These are phyloP conservation scores for Oryzias celebensis DNA, from an alignment of 2,113 vertebrate species.

Conservation along the genomic window DNA sequence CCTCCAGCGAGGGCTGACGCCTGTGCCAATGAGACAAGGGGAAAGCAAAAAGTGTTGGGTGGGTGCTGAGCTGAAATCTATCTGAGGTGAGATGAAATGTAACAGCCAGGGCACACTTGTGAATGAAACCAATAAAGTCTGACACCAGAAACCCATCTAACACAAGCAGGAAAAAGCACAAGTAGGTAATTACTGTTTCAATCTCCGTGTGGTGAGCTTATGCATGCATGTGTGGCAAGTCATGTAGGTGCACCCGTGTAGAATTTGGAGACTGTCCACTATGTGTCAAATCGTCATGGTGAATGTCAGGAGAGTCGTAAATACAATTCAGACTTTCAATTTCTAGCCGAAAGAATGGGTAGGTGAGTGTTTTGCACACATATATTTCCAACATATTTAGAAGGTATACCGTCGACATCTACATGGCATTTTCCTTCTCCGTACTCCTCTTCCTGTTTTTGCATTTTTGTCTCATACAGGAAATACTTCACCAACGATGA, in stretches of 20 bases:
- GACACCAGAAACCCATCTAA: not conserved
- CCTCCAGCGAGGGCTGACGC: constrained; percentile 54
- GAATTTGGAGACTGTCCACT: constrained; percentile 7
- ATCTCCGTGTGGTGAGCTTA: constrained; percentile 25
- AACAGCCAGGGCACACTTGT: constrained; percentile 14
- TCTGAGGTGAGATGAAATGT: not conserved
- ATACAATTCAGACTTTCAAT: constrained; percentile 34
- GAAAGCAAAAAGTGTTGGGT: constrained; percentile 9
- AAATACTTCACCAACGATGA: constrained; percentile 41
- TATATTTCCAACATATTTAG: constrained; percentile 19
- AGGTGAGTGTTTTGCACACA: not conserved
- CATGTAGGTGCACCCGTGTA: not conserved
- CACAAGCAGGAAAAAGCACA: constrained; percentile 12
- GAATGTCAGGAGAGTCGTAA: constrained; percentile 36
- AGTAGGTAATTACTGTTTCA: constrained; percentile 17
- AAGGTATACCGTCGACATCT: constrained; percentile 27
- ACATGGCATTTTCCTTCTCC: constrained; percentile 11
- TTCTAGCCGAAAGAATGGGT: constrained; percentile 18
- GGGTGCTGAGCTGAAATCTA: too few relatives aligned
- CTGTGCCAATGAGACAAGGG: constrained; percentile 60
- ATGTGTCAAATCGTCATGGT: constrained; percentile 43
- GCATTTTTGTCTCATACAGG: constrained; percentile 18
- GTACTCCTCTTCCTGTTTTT: constrained; percentile 4
- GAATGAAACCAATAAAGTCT: constrained; percentile 32
- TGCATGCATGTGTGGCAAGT: constrained; percentile 10